Base-by-base conservation (phyloP, 2,797 vertebrate species). In the Lycodopsis pacificus region DNA sequence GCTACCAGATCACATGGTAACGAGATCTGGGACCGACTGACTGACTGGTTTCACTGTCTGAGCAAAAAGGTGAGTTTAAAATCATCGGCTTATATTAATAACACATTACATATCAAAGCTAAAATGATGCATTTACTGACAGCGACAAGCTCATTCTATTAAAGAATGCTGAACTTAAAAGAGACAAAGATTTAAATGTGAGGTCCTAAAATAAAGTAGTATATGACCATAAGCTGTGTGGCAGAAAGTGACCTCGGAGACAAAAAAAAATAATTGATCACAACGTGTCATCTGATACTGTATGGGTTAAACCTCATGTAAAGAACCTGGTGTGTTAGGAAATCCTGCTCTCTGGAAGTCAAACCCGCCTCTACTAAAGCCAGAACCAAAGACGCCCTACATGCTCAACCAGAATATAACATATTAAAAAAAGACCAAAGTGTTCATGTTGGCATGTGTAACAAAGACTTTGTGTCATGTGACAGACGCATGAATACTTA, bases 401-500 rank as follows among this genome's bases (percentile, higher is more conserved):
- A 22, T 4, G 15, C 13, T 25, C 4, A 42, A 48, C 7, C 20
- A 44, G n/a, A 46, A 53, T 25, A 40, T 25, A 19, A 32, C 12
- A 15, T 5, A 36, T 42, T 20, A 30, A 34, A 65, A 42, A 65
- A 30, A 6, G 27, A 36, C 15, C 17, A 67, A 72, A 62, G 61
- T 22, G 17, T 65, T 71, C 4, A 68, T 11, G 53, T 61, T n/a
- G 25, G 20, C 15, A 44, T 32, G 49, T 62, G 27, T 25, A 12
- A 59, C 59, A 81, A 74, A 69, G 69, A 81, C 77, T 46, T 72
- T 62, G 73, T 20, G 78, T 86, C 88, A 70, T 57, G 59, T 93
- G 82, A 88, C 83, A 8, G 15, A 80, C 42, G 49, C 87, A 94
- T 95, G 73, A 95, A 96, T 95, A 91, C 67, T 94, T 94, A 77